These are phyloP conservation scores for Phoeniculus purpureus DNA, from an alignment of 2,797 vertebrate species.

Conservation along the genomic window DNA sequence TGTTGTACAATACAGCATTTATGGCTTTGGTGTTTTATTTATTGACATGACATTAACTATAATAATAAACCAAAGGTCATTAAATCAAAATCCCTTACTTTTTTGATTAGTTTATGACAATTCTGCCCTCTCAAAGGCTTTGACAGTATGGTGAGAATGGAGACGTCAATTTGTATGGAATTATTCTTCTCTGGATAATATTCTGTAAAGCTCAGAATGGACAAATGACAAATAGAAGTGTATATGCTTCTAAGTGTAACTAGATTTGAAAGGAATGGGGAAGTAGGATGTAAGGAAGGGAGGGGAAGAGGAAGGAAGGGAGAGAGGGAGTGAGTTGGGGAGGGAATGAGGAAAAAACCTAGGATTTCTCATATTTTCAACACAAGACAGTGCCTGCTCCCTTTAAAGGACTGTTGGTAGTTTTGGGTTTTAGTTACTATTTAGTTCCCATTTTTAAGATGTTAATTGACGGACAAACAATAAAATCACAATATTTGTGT, in stretches of 20 bases:
- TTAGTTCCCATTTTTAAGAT: not conserved
- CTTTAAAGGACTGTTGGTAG: not conserved
- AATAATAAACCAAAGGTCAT: conserved; percentile 8
- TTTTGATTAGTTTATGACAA: conserved; percentile 1
- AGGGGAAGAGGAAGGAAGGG: not conserved
- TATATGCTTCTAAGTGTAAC: not conserved
- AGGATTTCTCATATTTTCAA: not conserved
- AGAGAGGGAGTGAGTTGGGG: no score
- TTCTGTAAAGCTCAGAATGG: not conserved
- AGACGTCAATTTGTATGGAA: not conserved
- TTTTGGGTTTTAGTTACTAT: not conserved
- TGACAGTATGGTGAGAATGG: not conserved
- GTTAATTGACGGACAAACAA: not conserved
- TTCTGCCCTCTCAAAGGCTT: not conserved
- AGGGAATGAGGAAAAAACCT: not conserved
- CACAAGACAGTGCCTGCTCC: not conserved
- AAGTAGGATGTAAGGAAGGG: no score
- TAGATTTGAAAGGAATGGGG: not conserved
- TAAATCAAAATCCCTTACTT: conserved; percentile 14
- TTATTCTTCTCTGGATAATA: not conserved
- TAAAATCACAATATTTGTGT: not conserved
- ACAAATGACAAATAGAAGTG: not conserved
- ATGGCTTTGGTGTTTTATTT: not conserved
- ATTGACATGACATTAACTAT: not conserved
- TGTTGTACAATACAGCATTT: not conserved